These are phyloP conservation scores for Colius striatus DNA, from an alignment of 2,113 vertebrate species.

Conservation along the genomic window DNA sequence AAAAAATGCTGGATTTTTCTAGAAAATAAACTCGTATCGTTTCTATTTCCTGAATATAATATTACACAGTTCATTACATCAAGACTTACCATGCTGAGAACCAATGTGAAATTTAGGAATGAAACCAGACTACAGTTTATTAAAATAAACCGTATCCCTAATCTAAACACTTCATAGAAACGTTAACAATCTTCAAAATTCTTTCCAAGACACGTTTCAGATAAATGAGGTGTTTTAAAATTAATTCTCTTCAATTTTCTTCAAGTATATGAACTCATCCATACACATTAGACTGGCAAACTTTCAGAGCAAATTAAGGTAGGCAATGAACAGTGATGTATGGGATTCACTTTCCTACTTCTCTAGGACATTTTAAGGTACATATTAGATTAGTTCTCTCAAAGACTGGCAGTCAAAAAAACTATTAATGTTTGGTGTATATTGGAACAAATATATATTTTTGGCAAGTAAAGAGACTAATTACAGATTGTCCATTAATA, in stretches of 20 bases:
- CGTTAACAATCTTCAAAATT: not conserved
- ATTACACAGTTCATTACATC: constrained; percentile 1
- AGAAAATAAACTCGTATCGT: not conserved
- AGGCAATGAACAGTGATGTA: not conserved
- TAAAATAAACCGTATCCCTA: not conserved
- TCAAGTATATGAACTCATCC: not conserved
- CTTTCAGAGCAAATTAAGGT: not conserved
- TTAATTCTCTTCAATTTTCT: not conserved
- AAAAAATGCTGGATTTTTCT: not conserved
- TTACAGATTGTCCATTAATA: not conserved
- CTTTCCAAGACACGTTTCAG: not conserved
- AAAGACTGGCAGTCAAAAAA: not conserved
- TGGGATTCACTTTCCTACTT: not conserved
- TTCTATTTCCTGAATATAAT: not conserved
- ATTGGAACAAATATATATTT: not conserved
- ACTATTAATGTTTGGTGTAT: not conserved
- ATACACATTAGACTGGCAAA: not conserved
- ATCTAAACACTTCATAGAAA: not conserved
- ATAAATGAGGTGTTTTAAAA: not conserved
- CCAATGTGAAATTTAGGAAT: not conserved
- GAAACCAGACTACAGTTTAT: not conserved
- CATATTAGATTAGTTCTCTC: not conserved
- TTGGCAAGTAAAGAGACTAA: not conserved
- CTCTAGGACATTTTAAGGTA: not conserved
- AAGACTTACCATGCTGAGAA: not conserved